Evolutionary conservation across 2,888 invertebrate species (phyloP).

Genomic region (Pseudolycoriella hygida): DNA sequence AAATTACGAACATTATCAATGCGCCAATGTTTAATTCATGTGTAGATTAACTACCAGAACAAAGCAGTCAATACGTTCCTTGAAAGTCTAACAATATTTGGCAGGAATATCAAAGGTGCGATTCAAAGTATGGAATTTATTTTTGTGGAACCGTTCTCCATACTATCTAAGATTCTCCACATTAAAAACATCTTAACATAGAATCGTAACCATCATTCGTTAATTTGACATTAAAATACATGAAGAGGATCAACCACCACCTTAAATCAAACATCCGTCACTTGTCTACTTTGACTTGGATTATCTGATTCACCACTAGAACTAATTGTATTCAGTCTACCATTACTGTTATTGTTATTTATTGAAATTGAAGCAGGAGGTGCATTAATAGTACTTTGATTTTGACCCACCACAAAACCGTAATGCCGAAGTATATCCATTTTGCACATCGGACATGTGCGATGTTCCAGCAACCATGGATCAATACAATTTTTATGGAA

Average conservation of each 20-base stretch:
- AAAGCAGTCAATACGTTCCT: too few relatives aligned
- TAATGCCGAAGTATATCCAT: conserved; percentile 86
- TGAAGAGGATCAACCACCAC: background rate
- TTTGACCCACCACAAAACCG: conserved; percentile 59
- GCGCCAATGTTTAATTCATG: too few relatives aligned
- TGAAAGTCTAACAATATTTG: too few relatives aligned
- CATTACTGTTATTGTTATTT: background rate
- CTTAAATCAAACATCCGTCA: conserved; percentile 24
- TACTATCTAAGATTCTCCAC: too few relatives aligned
- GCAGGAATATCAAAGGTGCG: too few relatives aligned
- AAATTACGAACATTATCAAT: too few relatives aligned
- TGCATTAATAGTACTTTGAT: conserved; percentile 2
- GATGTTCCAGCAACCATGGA: conserved; percentile 87
- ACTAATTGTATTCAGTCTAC: background rate
- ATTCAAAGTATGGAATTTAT: too few relatives aligned
- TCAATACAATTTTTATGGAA: conserved; percentile 94
- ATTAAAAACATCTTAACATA: too few relatives aligned
- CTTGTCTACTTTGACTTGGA: conserved; percentile 19
- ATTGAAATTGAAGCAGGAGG: background rate
- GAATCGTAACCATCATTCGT: too few relatives aligned
- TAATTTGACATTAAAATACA: too few relatives aligned
- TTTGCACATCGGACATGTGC: conserved; percentile 95
- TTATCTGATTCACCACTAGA: conserved; percentile 8
- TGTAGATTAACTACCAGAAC: too few relatives aligned
- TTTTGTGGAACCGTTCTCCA: too few relatives aligned